These are phyloP conservation scores for Cacoxenus indagator DNA, from an alignment of 2,888 invertebrate species.

Conservation along the genomic window DNA sequence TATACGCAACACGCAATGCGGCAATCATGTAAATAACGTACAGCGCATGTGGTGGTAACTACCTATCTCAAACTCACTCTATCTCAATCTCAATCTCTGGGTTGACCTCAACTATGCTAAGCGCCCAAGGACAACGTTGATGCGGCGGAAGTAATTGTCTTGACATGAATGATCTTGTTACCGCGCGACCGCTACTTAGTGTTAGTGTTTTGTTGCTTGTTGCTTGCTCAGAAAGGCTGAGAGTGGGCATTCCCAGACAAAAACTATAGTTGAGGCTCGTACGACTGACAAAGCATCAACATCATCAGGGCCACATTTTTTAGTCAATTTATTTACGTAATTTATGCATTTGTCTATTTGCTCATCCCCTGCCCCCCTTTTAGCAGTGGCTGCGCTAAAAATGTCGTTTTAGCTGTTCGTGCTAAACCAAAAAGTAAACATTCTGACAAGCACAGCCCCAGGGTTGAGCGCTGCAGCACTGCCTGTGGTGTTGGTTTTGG, in stretches of 20 bases:
- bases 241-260: no score
- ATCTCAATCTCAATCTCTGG: no score
- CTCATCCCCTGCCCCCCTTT: background rate
- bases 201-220: no score
- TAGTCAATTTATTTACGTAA: constrained; percentile 65
- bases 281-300: background rate
- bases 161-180: constrained; percentile 66
- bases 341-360: constrained; percentile 52
- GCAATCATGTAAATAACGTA: constrained; percentile 62
- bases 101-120: no score
- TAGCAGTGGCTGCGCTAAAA: constrained; percentile 24
- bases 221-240: background rate
- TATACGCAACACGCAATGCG: constrained; percentile 58
- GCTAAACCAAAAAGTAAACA: constrained; percentile 30
- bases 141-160: constrained; percentile 65
- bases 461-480: constrained; percentile 44
- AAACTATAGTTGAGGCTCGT: no score
- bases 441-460: background rate
- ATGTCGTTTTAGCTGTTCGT: background rate
- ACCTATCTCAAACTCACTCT: no score
- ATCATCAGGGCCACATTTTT: constrained; percentile 20
- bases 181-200: constrained; percentile 37
- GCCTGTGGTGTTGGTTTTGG: constrained; percentile 23
- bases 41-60: constrained; percentile 5
- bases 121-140: constrained; percentile 43